Base-by-base conservation (phyloP, 2,797 vertebrate species). In the Pelodytes ibericus region DNA sequence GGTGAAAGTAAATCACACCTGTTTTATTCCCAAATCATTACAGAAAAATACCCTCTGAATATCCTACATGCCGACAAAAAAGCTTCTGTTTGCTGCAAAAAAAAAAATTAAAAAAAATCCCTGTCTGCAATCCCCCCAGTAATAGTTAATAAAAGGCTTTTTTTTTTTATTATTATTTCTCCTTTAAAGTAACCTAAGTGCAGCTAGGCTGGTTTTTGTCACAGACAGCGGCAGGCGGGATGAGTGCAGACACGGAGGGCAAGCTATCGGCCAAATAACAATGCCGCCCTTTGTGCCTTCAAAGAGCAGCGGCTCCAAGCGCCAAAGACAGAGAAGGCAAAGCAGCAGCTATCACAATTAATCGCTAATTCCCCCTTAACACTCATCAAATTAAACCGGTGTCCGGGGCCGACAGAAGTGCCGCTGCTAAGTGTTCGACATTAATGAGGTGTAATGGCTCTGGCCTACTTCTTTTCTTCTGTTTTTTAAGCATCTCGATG, bases 381-480 rank as follows among this genome's bases (percentile, higher is more conserved):
- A 87, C 89, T 88, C 89, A 86, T 88, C 87, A 88, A 87, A 89
- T 90, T 82, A 88, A 87, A 88, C 85, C 83, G 65, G 83, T 69
- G 85, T 87, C 89, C 86, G 75, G 77, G 86, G 87, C 65, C 76
- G 88, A 86, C 82, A 80, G 73, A 87, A 74, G 84, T 83, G 86
- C 86, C 87, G 82, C 87, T 82, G 79, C 81, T 88, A 88, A 88
- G 90, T 87, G 90, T 92, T 89, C 89, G 90, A 91, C 85, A 89
- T 89, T 92, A 92, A 93, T 89, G 89, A 91, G 88, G 82, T 74
- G 88, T 91, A 92, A 93, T 89, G 90, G 90, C 84, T 85, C 82
- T 86, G 89, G 85, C 88, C 91, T 89, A 89, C 87, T 51, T 89
- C 91, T 44, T 44, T 44, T 36, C 13, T 36, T 1, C 13, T 36